phyloP scores from a whole-genome alignment of 2,113 vertebrate genomes.

The Lycocorax pyrrhopterus region DNA sequence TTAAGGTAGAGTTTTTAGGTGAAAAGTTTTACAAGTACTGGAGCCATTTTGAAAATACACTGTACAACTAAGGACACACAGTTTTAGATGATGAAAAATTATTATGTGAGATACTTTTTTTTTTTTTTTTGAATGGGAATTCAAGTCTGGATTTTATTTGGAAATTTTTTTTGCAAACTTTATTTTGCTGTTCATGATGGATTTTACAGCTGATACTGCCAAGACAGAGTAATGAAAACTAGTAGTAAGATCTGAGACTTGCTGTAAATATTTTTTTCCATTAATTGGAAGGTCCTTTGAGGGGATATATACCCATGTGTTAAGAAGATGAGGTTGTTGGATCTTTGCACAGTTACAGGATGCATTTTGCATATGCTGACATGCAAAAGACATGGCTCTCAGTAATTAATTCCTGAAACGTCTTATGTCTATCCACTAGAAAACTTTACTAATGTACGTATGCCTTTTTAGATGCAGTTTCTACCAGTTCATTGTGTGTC shows the following conservation, averaged over 20 bases:
- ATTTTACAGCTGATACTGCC: slow-evolving; percentile 2
- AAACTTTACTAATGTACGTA: background rate
- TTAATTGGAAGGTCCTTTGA: background rate
- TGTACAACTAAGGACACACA: background rate
- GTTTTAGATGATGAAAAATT: background rate
- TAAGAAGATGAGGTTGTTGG: background rate
- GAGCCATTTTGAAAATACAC: background rate
- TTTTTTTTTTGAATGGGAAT: background rate
- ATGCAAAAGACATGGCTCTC: background rate
- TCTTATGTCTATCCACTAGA: background rate
- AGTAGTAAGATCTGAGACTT: background rate
- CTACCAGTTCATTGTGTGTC: background rate
- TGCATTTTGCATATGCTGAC: background rate
- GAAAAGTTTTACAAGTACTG: background rate
- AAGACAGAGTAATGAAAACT: background rate
- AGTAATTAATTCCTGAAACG: background rate
- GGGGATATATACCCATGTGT: background rate
- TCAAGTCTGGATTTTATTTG: background rate
- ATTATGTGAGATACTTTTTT: background rate
- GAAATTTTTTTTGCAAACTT: background rate
- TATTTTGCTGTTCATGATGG: background rate
- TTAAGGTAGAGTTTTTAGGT: background rate
- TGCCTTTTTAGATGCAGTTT: background rate
- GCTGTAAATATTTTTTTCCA: background rate
- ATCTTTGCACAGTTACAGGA: background rate